These are phyloP conservation scores for Hypsibius dujardini DNA, from an alignment of 1,140 invertebrate genomes.

Conservation along the genomic window DNA sequence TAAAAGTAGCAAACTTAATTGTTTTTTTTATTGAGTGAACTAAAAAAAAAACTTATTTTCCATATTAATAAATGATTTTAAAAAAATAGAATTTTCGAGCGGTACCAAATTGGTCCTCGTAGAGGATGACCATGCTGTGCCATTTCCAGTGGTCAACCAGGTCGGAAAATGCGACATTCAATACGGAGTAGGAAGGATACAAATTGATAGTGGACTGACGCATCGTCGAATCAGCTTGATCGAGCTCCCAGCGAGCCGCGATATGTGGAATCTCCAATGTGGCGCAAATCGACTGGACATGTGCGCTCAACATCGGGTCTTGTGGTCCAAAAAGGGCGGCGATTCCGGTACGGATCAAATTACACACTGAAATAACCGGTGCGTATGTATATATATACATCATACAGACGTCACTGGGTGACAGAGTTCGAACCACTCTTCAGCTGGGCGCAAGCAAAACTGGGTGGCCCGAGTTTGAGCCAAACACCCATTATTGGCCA, in stretches of 20 bases:
- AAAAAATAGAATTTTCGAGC: too few relatives aligned
- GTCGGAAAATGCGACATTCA: conserved; percentile 75
- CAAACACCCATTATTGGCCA: too few relatives aligned
- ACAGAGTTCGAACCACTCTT: too few relatives aligned
- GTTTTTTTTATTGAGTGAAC: too few relatives aligned
- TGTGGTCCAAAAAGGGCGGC: conserved; percentile 85
- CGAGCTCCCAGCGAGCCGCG: conserved; percentile 76
- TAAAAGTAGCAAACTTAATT: conserved; percentile 32
- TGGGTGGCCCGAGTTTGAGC: too few relatives aligned
- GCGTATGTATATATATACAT: too few relatives aligned
- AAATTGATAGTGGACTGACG: conserved; percentile 72
- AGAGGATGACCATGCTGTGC: conserved; percentile 83
- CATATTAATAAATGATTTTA: too few relatives aligned
- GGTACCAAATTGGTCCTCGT: conserved; percentile 72
- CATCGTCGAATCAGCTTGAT: conserved; percentile 35
- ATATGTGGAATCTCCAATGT: conserved; percentile 87
- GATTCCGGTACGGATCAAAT: conserved; percentile 61
- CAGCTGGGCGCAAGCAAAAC: too few relatives aligned
- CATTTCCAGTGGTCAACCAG: conserved; percentile 69
- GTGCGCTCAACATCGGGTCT: conserved; percentile 65
- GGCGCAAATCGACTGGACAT: conserved; percentile 86
- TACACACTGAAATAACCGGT: conserved; percentile 50
- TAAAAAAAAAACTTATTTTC: too few relatives aligned
- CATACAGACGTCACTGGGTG: too few relatives aligned
- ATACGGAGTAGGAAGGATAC: conserved; percentile 69